phyloP scores from a whole-genome alignment of 2,113 vertebrate species.

The Lagenorhynchus albirostris region DNA sequence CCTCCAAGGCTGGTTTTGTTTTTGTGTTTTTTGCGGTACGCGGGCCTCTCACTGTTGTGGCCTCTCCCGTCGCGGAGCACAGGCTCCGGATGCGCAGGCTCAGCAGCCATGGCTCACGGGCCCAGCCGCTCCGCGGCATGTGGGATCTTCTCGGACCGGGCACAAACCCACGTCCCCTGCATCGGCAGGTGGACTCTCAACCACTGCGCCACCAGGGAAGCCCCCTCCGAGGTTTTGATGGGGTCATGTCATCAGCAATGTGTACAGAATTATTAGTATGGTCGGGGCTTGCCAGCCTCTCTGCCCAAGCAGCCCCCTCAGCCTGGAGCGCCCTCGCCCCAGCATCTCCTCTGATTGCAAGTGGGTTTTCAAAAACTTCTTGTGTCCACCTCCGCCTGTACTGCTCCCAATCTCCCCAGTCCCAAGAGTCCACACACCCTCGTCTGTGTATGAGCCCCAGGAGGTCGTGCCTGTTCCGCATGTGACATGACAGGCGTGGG shows the following conservation, averaged over 20 bases:
- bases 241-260: fast-evolving
- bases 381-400: too few relatives aligned
- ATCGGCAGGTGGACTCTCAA: too few relatives aligned
- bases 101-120: too few relatives aligned
- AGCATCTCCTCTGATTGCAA: not conserved
- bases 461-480: not conserved
- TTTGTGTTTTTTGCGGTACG: too few relatives aligned
- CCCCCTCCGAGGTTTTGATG: not conserved
- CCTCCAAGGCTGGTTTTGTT: not conserved
- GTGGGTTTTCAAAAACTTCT: not conserved
- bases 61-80: too few relatives aligned
- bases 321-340: fast-evolving
- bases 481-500: not conserved
- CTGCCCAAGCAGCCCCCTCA: not conserved
- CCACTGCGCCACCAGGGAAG: too few relatives aligned
- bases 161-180: too few relatives aligned
- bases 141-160: too few relatives aligned
- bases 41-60: too few relatives aligned
- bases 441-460: not conserved
- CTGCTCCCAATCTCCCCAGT: not conserved
- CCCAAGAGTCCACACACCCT: not conserved
- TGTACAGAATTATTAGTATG: fast-evolving
- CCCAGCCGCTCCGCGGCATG: too few relatives aligned
- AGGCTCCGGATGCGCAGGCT: too few relatives aligned
- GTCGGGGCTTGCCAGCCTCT: not conserved